These are phyloP conservation scores for Anas acuta DNA, from an alignment of 2,797 vertebrate genomes.

Conservation along the genomic window DNA sequence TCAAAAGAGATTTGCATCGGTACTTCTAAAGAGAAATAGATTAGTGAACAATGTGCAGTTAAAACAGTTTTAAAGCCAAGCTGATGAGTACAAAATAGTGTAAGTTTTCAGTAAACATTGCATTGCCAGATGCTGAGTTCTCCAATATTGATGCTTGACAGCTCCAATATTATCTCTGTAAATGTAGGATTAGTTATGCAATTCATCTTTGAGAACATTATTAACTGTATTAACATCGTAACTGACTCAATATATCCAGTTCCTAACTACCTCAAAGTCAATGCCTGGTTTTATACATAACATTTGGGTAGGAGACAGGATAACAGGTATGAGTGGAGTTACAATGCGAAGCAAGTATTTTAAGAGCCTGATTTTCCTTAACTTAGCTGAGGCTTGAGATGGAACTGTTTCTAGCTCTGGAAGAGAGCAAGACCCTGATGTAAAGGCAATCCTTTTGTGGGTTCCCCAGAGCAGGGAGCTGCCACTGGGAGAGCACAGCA, in stretches of 20 bases:
- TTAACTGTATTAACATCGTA: neutral
- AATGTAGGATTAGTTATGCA: neutral
- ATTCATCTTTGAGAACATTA: constrained; percentile 21
- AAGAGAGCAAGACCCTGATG: accelerated
- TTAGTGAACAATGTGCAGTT: constrained; percentile 1
- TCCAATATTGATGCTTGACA: neutral
- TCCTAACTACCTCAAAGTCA: neutral
- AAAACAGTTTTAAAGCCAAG: neutral
- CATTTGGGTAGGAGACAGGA: neutral
- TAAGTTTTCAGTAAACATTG: neutral
- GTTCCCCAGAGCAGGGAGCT: neutral
- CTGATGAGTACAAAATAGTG: neutral
- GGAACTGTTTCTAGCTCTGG: neutral
- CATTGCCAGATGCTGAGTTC: neutral
- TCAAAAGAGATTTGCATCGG: constrained; percentile 17
- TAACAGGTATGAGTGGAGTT: accelerated
- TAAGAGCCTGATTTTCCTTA: neutral
- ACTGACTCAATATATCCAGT: neutral
- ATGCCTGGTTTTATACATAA: neutral
- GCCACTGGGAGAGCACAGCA: accelerated
- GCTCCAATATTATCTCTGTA: neutral
- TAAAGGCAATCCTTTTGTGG: neutral
- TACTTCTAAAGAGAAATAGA: constrained; percentile 10
- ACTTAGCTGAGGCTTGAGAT: neutral
- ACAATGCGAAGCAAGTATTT: neutral